These are phyloP conservation scores for Drosophila rellima DNA, from an alignment of 2,888 invertebrate species.

Conservation along the genomic window DNA sequence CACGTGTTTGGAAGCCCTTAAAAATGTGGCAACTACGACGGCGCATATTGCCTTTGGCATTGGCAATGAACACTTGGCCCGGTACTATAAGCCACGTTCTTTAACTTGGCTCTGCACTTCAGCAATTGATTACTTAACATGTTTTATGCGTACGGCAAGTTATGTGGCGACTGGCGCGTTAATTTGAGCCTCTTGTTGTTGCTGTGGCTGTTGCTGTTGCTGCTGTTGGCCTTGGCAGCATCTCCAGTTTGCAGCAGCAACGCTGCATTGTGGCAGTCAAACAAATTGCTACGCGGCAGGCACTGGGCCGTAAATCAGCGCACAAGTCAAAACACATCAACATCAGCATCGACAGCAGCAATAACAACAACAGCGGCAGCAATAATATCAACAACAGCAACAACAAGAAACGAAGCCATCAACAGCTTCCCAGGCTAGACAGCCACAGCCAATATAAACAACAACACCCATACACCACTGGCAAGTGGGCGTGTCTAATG, in stretches of 20 bases:
- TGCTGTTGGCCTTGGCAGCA: conserved; percentile 37
- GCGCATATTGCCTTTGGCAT: conserved; percentile 56
- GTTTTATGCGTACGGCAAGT: conserved; percentile 80
- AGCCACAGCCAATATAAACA: conserved; percentile 27
- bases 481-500: conserved; percentile 62
- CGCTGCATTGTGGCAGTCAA: conserved; percentile 58
- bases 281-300: conserved; percentile 76
- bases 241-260: conserved; percentile 13
- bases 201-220: conserved; percentile 27
- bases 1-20: conserved; percentile 74
- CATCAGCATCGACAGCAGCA: conserved; percentile 53
- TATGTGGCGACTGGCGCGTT: conserved; percentile 79
- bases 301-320: conserved; percentile 76
- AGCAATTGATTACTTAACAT: conserved; percentile 85
- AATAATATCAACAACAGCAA: conserved; percentile 6
- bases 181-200: conserved; percentile 63
- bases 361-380: conserved; percentile 15
- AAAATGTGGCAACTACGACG: conserved; percentile 58
- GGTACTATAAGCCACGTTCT: conserved; percentile 26
- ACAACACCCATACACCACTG: conserved; percentile 39
- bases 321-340: conserved; percentile 77
- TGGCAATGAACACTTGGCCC: conserved; percentile 72
- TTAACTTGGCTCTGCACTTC: conserved; percentile 34
- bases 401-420: conserved; percentile 23
- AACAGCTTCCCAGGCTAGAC: conserved; percentile 49